phyloP scores from a whole-genome alignment of 2,888 invertebrate species.

The Drosophila nigritarsus region DNA sequence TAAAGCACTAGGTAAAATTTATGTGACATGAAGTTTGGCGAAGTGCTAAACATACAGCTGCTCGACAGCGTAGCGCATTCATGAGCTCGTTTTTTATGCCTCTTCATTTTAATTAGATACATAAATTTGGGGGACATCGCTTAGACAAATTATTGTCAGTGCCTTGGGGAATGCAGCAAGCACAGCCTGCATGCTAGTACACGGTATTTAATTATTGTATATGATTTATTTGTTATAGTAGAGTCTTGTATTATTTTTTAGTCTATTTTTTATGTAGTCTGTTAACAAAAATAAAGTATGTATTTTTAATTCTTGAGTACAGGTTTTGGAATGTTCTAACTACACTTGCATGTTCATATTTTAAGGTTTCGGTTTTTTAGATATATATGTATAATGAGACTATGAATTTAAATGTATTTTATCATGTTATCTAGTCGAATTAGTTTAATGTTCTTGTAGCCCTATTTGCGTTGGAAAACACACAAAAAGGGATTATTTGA shows the following conservation, averaged over 20 bases:
- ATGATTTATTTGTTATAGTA: neutral
- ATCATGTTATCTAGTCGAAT: neutral
- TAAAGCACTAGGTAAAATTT: conserved; percentile 54
- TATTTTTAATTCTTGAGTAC: neutral
- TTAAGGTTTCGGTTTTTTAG: neutral
- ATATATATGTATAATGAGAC: neutral
- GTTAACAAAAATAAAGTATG: neutral
- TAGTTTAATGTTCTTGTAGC: neutral
- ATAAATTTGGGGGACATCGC: conserved; percentile 48
- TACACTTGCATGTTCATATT: neutral
- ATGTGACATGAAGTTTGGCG: conserved; percentile 64
- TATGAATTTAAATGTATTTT: neutral
- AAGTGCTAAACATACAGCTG: conserved; percentile 65
- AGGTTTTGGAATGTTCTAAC: neutral
- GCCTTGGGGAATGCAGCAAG: conserved; percentile 18
- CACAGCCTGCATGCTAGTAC: neutral
- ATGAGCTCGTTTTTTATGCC: conserved; percentile 51
- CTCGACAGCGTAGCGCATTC: conserved; percentile 39
- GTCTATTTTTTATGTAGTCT: too few species aligned
- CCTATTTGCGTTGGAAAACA: neutral
- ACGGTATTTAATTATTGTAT: neutral
- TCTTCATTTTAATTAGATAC: conserved; percentile 71
- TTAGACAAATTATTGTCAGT: conserved; percentile 37
- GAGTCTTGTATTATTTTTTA: neutral
- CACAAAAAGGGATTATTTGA: too few species aligned